Evolutionary conservation across 1,140 invertebrate genomes (phyloP).

Genomic region (Branchinecta lynchi): DNA sequence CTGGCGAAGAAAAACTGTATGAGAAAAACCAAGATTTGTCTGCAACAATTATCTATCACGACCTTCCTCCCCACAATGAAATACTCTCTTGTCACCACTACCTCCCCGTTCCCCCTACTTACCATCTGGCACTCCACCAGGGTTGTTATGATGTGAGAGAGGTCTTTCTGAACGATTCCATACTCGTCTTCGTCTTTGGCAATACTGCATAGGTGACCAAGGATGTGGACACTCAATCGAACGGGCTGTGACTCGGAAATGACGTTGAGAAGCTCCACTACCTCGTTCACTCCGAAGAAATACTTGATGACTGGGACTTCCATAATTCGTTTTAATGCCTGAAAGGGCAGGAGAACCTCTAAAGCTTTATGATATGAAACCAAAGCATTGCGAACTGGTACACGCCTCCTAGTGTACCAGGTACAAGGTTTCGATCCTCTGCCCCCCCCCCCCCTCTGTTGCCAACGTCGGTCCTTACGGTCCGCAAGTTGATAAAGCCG

Average conservation of each 20-base stretch:
- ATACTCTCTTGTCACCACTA: no score
- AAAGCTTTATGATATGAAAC: no score
- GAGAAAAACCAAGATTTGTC: no score
- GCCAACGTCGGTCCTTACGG: no score
- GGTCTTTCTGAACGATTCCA: conserved; percentile 59
- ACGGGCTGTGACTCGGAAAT: conserved; percentile 46
- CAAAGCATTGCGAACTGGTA: no score
- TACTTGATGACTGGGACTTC: conserved; percentile 45
- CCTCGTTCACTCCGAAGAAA: conserved; percentile 49
- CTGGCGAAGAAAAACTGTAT: no score
- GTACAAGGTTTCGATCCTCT: no score
- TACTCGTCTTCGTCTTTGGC: conserved; percentile 56
- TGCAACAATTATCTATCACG: no score
- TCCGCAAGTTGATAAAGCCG: no score
- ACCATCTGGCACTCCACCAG: conserved; percentile 33
- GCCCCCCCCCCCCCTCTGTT: no score
- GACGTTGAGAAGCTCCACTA: conserved; percentile 44
- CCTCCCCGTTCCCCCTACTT: background rate
- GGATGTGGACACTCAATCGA: conserved; percentile 48
- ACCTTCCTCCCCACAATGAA: no score
- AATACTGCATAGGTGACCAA: conserved; percentile 45
- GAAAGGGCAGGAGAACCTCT: conserved; percentile 25
- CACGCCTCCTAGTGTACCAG: no score
- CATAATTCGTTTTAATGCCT: conserved; percentile 32
- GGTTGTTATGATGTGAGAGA: conserved; percentile 45